Conservation (phyloP, 1,140 invertebrate genomes). For the Drosophila ohnishii region DNA sequence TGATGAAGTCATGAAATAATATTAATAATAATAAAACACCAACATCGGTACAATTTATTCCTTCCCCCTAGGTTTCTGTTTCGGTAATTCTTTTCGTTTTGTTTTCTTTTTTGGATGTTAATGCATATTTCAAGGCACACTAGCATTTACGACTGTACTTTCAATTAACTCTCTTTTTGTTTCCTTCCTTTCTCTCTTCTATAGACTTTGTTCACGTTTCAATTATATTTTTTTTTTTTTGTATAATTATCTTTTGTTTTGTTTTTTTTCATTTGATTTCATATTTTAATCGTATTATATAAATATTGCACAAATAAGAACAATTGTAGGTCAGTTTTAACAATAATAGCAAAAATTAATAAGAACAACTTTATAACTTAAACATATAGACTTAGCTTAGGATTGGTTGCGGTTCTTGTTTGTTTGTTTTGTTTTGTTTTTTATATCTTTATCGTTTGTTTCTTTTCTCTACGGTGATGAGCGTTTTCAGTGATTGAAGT, state of each 20-base stretch:
- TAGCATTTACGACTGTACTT: constrained; percentile 79
- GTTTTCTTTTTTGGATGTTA: constrained; percentile 58
- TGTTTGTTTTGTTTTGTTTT: constrained; percentile 22
- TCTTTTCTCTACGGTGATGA: constrained; percentile 48
- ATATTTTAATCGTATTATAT: constrained; percentile 62
- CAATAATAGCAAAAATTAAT: constrained; percentile 74
- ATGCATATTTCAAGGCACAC: constrained; percentile 82
- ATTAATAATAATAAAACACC: constrained; percentile 45
- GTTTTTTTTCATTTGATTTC: constrained; percentile 52
- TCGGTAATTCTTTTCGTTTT: constrained; percentile 36
- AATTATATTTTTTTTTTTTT: constrained; percentile 12
- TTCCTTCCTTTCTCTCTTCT: constrained; percentile 12
- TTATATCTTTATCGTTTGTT: constrained; percentile 17
- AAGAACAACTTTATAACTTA: constrained; percentile 76
- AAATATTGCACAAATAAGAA: constrained; percentile 81
- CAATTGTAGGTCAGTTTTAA: constrained; percentile 74
- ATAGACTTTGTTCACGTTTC: constrained; percentile 19
- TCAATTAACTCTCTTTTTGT: constrained; percentile 59
- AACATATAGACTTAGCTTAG: constrained; percentile 64
- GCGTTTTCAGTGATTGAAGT: constrained; percentile 74
- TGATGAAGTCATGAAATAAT: constrained; percentile 41
- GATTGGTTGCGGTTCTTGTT: constrained; percentile 46
- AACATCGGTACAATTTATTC: constrained; percentile 34
- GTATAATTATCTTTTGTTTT: constrained; percentile 51
- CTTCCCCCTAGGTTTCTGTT: constrained; percentile 32